Conservation (phyloP, 2,797 vertebrate species). For the Acrossocheilus wenchowensis region DNA sequence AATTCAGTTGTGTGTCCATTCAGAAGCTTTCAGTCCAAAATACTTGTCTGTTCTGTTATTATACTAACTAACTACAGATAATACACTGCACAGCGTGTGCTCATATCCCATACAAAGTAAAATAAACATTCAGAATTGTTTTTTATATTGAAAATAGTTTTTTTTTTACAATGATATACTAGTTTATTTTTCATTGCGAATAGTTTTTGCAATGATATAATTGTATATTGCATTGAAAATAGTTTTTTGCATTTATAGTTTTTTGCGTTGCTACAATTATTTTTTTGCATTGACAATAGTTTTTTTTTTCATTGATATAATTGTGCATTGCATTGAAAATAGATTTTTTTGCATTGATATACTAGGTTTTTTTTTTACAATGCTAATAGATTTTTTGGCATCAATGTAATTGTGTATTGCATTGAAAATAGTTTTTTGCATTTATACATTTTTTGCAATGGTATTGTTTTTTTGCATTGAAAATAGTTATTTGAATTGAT, state of each 20-base stretch:
- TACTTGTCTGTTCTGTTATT: background rate
- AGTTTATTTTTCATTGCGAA: background rate
- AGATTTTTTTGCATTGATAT: too few species aligned
- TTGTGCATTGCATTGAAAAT: too few species aligned
- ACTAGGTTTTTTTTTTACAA: too few species aligned
- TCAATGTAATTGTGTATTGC: background rate
- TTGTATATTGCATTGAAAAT: background rate
- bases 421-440: too few species aligned
- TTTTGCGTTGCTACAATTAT: too few species aligned
- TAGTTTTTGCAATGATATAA: background rate
- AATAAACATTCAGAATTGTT: background rate
- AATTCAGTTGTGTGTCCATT: background rate
- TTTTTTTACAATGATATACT: background rate
- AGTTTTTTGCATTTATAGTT: background rate
- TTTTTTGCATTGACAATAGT: too few species aligned
- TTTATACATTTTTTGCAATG: too few species aligned
- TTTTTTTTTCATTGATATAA: too few species aligned
- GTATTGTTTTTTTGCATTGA: too few species aligned
- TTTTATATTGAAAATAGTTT: background rate
- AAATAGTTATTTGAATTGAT: too few species aligned
- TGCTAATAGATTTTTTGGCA: too few species aligned
- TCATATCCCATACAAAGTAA: background rate
- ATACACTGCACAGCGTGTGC: background rate
- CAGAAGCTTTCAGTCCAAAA: conserved; percentile 13
- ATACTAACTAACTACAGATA: background rate